phyloP scores from a whole-genome alignment of 1,140 invertebrate species.

The Drosophila sucinea region DNA sequence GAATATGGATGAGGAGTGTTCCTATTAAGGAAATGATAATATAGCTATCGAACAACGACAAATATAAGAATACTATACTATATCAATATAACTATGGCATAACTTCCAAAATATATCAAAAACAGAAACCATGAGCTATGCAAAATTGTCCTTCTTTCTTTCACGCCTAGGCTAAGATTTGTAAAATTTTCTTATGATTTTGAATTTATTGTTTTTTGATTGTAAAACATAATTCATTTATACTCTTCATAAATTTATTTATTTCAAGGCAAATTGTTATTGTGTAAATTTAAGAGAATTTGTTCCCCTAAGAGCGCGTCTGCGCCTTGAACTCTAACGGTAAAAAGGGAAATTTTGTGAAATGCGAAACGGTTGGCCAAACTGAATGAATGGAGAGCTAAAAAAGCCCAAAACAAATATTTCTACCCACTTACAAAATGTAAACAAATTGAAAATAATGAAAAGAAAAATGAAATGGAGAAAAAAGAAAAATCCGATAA shows the following conservation, averaged over 20 bases:
- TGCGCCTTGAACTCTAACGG: constrained; percentile 37
- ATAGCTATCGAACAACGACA: too few species aligned
- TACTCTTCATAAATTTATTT: not conserved
- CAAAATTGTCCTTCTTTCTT: too few species aligned
- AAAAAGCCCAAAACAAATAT: constrained; percentile 66
- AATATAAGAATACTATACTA: too few species aligned
- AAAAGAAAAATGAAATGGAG: not conserved
- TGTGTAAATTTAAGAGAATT: constrained; percentile 36
- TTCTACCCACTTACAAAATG: constrained; percentile 27
- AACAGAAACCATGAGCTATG: too few species aligned
- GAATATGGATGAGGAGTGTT: too few species aligned
- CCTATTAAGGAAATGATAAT: too few species aligned
- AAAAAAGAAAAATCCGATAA: constrained; percentile 6
- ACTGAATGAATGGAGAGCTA: constrained; percentile 10
- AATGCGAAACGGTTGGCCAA: constrained; percentile 45
- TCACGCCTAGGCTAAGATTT: too few species aligned
- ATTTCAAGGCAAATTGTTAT: constrained; percentile 15
- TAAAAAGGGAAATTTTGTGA: constrained; percentile 29
- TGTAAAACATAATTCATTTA: not conserved
- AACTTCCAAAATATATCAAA: too few species aligned
- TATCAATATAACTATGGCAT: too few species aligned
- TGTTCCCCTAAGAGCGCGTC: constrained; percentile 48
- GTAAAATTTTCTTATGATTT: too few species aligned
- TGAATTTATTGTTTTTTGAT: not conserved
- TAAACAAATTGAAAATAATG: constrained; percentile 49